Evolutionary conservation across 2,113 vertebrate species (phyloP).

Genomic region (Pungitius pungitius): DNA sequence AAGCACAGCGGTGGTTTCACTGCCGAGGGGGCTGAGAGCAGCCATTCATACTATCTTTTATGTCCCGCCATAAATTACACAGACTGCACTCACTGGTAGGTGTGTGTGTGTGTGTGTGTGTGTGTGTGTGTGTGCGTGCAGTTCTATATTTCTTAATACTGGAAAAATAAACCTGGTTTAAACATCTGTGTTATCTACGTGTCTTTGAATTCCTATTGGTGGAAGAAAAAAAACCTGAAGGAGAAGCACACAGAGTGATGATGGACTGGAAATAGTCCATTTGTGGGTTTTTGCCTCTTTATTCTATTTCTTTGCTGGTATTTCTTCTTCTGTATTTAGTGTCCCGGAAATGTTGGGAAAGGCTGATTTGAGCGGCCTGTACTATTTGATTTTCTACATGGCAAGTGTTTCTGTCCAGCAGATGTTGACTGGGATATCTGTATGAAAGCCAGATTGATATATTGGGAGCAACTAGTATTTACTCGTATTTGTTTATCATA

Average conservation of each 20-base stretch:
- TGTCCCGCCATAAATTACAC: slow-evolving; percentile 59
- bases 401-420: too few relatives aligned
- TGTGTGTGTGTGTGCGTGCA: slow-evolving; percentile 4
- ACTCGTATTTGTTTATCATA: too few relatives aligned
- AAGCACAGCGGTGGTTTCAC: slow-evolving; percentile 70
- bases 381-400: neutral
- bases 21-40: slow-evolving; percentile 51
- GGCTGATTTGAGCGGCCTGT: neutral
- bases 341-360: neutral
- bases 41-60: slow-evolving; percentile 59
- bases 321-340: neutral
- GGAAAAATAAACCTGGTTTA: slow-evolving; percentile 35
- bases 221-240: slow-evolving; percentile 1
- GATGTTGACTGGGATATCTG: too few relatives aligned
- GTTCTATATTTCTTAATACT: slow-evolving; percentile 21
- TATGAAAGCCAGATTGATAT: too few relatives aligned
- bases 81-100: slow-evolving; percentile 34
- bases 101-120: slow-evolving; percentile 24
- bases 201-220: slow-evolving; percentile 38
- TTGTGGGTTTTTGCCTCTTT: neutral
- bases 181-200: slow-evolving; percentile 24
- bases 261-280: neutral
- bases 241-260: neutral
- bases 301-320: neutral
- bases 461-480: too few relatives aligned